Evolutionary conservation across 2,888 invertebrate species (phyloP), one percentile per base, ranked within the genome.

Genomic region (Lepidocyrtoides sp.): DNA sequence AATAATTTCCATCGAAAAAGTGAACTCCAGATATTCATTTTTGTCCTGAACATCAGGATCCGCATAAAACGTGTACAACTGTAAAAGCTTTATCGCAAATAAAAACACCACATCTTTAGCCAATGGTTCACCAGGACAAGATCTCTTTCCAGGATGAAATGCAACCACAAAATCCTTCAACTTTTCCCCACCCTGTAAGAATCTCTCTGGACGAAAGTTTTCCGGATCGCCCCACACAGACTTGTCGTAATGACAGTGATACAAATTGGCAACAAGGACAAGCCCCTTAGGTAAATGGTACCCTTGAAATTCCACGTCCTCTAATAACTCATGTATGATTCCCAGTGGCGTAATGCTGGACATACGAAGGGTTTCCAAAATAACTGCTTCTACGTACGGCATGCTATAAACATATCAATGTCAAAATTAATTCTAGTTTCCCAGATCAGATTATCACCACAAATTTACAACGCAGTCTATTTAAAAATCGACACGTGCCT

Each of bases 381-480:
- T 86, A 1, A 77, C 75, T 2, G 86, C 86, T 60, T 86, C 86
- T 0, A 44, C 41, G 20, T 86, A 86, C 26, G 75, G 86, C 44
- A 86, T 23, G 3, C 86, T 12, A 63, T 10, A 14, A 26, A 2
- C 2, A 60, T 3, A 17, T 1, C 10, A 75, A 75, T n/a, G 48
- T 48, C 48, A 48, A 4, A 4, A 36, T 10, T 17, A 72, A 10
- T 29, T 41, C 14, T 3, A 10, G 41, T 41, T 14, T 23, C 51
- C n/a, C n/a, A 4, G 29, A 12, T 20, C 17, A 44, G n/a, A n/a
- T n/a, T n/a, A n/a, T n/a, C n/a, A n/a, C n/a, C n/a, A n/a, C n/a
- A n/a, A n/a, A n/a, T n/a, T n/a, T n/a, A n/a, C n/a, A n/a, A n/a
- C n/a, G n/a, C n/a, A n/a, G n/a, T 3, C 23, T 8, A 26, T 20